These are phyloP conservation scores for Mixornis gularis DNA, from an alignment of 2,113 vertebrate species.

Conservation along the genomic window DNA sequence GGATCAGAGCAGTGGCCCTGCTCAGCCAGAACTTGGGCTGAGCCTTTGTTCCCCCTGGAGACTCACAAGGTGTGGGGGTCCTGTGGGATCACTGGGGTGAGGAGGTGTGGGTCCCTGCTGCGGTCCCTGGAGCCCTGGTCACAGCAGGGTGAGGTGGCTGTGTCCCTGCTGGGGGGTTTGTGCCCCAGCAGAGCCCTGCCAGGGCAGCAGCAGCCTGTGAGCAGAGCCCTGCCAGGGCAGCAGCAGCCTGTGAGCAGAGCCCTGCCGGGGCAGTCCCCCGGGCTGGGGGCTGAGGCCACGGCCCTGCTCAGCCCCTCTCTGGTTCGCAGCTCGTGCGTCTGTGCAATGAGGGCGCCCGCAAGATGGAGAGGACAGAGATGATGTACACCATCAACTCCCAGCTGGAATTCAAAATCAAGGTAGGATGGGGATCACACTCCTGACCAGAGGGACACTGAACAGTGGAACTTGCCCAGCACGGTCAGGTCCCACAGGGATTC, in stretches of 20 bases:
- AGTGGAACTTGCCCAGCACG: rapidly evolving
- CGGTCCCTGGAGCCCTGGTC: no score
- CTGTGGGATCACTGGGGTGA: neutral
- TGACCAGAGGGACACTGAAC: neutral
- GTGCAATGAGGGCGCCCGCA: slow-evolving; percentile 94
- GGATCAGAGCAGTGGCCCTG: neutral
- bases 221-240: neutral
- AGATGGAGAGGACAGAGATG: slow-evolving; percentile 97
- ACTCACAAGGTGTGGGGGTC: rapidly evolving
- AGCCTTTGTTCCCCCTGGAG: neutral
- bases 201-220: no score
- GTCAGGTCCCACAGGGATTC: neutral
- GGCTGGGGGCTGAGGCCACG: neutral
- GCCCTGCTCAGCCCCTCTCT: neutral
- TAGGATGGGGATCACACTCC: neutral
- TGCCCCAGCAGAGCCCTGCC: no score
- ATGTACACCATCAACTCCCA: slow-evolving; percentile 98
- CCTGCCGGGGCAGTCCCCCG: neutral
- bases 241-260: no score
- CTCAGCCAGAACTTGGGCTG: neutral
- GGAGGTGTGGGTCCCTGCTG: neutral
- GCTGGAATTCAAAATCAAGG: slow-evolving; percentile 98
- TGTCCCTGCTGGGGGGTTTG: no score
- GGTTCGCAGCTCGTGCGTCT: slow-evolving; percentile 84
- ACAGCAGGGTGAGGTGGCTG: no score